These are phyloP conservation scores for Temnopleurus reevesii DNA, from an alignment of 53 echinoderm and acorn worm genomes.

Conservation along the genomic window DNA sequence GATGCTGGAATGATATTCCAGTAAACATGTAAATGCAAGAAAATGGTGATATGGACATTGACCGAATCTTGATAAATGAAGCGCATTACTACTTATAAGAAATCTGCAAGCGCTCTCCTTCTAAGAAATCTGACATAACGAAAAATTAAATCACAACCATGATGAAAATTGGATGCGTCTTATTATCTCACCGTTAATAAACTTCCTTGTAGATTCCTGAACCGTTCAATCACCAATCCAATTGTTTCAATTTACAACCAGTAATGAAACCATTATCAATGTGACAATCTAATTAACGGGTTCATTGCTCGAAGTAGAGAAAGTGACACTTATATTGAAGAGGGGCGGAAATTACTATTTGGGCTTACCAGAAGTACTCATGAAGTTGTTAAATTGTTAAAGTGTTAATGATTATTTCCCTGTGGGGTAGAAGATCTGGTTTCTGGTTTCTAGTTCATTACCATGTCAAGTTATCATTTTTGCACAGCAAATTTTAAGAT, in stretches of 20 bases:
- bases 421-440: background rate
- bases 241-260: background rate
- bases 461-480: no score
- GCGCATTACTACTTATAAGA: no score
- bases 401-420: background rate
- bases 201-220: background rate
- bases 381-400: background rate
- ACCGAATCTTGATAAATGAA: no score
- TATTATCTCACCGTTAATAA: background rate
- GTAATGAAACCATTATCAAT: slow-evolving; percentile 2
- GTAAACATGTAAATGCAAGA: no score
- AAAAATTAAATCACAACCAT: background rate
- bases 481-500: no score
- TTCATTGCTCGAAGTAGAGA: background rate
- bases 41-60: no score
- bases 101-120: no score
- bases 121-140: background rate
- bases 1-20: no score
- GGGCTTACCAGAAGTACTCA: background rate
- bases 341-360: background rate
- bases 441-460: no score
- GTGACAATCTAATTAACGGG: background rate
- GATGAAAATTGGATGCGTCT: slow-evolving; percentile 23
- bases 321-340: background rate
- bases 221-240: background rate